Base-by-base conservation (phyloP, 1,140 invertebrate genomes). In the Pogonomyrmex barbatus region DNA sequence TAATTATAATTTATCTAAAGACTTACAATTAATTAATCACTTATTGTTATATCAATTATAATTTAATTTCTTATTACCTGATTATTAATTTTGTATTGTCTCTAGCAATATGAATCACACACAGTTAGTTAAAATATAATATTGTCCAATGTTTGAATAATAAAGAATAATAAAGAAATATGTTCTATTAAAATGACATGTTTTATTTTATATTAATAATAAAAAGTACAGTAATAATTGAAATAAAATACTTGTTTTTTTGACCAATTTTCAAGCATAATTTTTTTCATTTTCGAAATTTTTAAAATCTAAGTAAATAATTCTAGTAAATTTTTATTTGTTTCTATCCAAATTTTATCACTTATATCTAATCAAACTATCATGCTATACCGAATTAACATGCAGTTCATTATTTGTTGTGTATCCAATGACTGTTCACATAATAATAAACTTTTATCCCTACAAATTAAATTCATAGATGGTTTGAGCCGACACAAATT, bases 101-200 rank as follows among this genome's bases (percentile, higher is more conserved):
- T 63, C 2, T 1, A 36, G 6, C 6, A 65, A 24, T 4, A 65
- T 65, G n/a, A 36, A 36, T 24, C 24, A 24, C 24, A 24, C 24
- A 4, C 14, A 42, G 6, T 42, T 65, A 12, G 9, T 30, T 10
- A 2, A 62, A 10, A 9, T 45, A 42, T 24, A n/a, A 65, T 63
- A 39, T 24, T 30, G 30, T 33, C 12, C 0, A 60, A 5, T 33
- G 3, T 12, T 2, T 60, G 3, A 62, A 33, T 63, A 14, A 1
- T 39, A 65, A 65, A 17, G 3, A 62, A 33, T 63, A 14, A 1
- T 39, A 65, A 65, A 17, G 4, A 14, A 62, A 17, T 47, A 47
- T 14, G n/a, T 68, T 68, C 4, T 68, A 65, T 68, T 30, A 33
- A 68, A 68, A 68, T 45, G 30, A 68, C 47, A 50, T 68, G 0